phyloP scores from a whole-genome alignment of 1,140 invertebrate species.

The Drosophila parvula region DNA sequence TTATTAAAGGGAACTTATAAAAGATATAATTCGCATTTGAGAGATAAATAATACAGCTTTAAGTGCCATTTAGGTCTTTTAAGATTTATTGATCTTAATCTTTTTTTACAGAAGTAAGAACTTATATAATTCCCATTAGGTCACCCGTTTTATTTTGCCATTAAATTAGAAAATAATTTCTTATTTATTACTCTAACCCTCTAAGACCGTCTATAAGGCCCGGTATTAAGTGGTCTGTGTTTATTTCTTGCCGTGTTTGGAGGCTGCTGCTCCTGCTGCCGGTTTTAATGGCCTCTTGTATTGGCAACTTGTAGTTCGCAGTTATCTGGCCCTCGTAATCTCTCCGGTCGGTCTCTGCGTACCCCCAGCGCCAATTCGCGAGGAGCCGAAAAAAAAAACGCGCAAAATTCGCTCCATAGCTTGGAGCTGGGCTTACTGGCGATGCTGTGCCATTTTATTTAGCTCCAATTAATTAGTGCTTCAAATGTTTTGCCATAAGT shows the following conservation, averaged over 20 bases:
- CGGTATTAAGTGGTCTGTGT: background rate
- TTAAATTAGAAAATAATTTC: background rate
- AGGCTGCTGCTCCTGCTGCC: constrained; percentile 49
- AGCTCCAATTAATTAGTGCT: constrained; percentile 84
- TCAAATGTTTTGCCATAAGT: constrained; percentile 84
- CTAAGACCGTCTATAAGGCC: background rate
- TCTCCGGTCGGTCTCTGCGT: constrained; percentile 65
- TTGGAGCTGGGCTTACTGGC: constrained; percentile 29
- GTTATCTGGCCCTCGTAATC: constrained; percentile 82
- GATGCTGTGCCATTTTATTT: constrained; percentile 83
- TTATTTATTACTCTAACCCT: background rate
- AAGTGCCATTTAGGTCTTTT: no score
- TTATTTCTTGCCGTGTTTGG: constrained; percentile 20
- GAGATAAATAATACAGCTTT: no score
- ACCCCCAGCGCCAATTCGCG: constrained; percentile 68
- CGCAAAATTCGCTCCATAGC: constrained; percentile 47
- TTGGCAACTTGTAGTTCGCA: constrained; percentile 83
- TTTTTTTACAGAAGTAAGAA: no score
- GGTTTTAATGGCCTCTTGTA: constrained; percentile 83
- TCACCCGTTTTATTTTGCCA: background rate
- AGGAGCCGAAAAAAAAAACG: constrained; percentile 42
- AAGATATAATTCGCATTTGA: no score
- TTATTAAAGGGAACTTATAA: no score
- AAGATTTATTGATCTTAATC: no score
- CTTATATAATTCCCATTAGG: no score